Base-by-base conservation (phyloP, 2,113 vertebrate species). In the Rhinichthys klamathensis region DNA sequence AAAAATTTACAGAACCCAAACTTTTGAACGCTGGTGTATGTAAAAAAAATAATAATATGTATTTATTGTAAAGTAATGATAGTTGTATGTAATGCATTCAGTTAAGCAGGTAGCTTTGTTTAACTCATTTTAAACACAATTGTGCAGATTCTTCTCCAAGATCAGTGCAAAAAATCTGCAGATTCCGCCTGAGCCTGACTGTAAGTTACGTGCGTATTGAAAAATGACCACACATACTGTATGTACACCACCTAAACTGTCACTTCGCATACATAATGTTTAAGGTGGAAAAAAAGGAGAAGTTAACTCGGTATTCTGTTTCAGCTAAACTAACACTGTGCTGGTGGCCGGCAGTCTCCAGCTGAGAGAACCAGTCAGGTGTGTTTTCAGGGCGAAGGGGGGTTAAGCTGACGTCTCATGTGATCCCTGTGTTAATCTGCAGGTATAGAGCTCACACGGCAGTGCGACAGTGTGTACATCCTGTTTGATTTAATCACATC, bases 371-470 rank as follows among this genome's bases (percentile, higher is more conserved):
- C 91, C 89, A 84, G 90, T 92, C 92, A 90, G 9, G 85, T 87
- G 89, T 92, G 90, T 93, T 93, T 92, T 61, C 23, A 25, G 30
- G 41, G 54, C 6, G 3, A 89, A 81, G 73, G 85, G 88, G 77
- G 89, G 87, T 84, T 85, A 85, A 92, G 87, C 86, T 86, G 88
- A 6, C 30, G 86, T 90, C 90, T 87, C 86, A 85, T 90, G 90
- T 86, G 85, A 89, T 91, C 86, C 87, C 89, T 91, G 82, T 93
- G 89, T 88, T 90, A 89, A 85, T 88, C 84, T 91, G 88, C 89
- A 87, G 87, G 84, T 90, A n/a, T n/a, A 90, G 81, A 86, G 77
- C 76, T 87, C 44, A 32, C 81, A 88, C 80, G 46, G 86, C 63
- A 83, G 88, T 73, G 81, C 58, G 8, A 25, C 35, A 63, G 35